Conservation (phyloP, 2,888 invertebrate genomes). For the Erebia epiphron region DNA sequence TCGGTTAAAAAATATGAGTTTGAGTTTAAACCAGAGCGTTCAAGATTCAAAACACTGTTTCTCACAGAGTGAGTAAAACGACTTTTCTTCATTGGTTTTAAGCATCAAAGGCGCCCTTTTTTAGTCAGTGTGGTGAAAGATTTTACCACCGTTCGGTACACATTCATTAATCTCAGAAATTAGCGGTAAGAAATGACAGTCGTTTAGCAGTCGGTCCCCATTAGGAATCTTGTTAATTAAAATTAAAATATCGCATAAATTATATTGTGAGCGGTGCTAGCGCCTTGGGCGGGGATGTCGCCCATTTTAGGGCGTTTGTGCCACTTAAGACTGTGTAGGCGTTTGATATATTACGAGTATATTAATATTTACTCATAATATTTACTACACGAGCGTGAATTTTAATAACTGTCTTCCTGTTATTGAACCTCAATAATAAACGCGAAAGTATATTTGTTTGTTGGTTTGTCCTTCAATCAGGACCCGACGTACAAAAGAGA, state of each 20-base stretch:
- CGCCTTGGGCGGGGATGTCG: conserved; percentile 33
- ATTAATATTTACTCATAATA: background rate
- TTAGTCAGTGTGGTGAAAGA: background rate
- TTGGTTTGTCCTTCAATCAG: too few species aligned
- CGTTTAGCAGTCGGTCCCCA: conserved; percentile 41
- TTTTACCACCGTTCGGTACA: background rate
- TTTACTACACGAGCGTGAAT: background rate
- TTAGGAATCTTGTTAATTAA: conserved; percentile 56
- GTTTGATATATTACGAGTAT: conserved; percentile 1
- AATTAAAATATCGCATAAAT: conserved; percentile 64
- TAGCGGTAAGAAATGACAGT: conserved; percentile 34
- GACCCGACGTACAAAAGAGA: too few species aligned
- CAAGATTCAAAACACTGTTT: too few species aligned
- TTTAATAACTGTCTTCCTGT: too few species aligned
- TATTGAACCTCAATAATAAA: too few species aligned
- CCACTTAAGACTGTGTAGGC: conserved; percentile 20
- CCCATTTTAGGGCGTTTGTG: conserved; percentile 30
- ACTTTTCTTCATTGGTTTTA: too few species aligned
- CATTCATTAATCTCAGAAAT: conserved; percentile 30
- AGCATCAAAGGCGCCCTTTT: too few species aligned
- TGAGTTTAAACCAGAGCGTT: too few species aligned
- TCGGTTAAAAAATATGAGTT: too few species aligned
- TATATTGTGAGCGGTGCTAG: conserved; percentile 48
- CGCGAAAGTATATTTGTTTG: too few species aligned
- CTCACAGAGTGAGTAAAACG: too few species aligned